Base-by-base conservation (phyloP, 2,888 invertebrate genomes). In the Clunio marinus region DNA sequence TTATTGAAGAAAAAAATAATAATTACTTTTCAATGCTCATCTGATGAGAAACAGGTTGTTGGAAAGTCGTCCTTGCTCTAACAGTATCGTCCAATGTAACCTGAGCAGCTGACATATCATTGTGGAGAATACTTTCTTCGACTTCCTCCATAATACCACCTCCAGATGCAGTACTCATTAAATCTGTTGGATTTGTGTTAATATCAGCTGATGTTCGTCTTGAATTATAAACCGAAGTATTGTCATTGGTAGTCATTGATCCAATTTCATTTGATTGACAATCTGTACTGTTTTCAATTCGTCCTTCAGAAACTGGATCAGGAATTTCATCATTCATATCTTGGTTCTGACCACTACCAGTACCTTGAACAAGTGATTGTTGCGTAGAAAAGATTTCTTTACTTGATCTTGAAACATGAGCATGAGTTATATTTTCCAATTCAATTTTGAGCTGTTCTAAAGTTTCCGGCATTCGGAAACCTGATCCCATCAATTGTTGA, bases 371-470 rank as follows among this genome's bases (percentile, higher is more conserved):
- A 67, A 76, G 75, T 69, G 77, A 75, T 3, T 76, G 76, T 69
- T 77, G 27, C 59, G 51, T 73, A 73, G n/a, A 65, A 28, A 27
- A 58, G 55, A 51, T 69, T 24, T 35, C 69, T 28, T 58, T 69
- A 2, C 13, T n/a, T 15, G 60, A 60, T 7, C 72, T 73, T 2
- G 71, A 69, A 2, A 79, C 81, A 73, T 82, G 81, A 2, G 81
- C 82, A 70, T 83, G 82, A 27, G 83, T 83, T 68, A 83, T 79
- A 70, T 83, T 83, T 71, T 83, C 83, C 37, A 83, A 74, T 69
- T 82, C 83, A 69, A 83, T 83, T 74, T 83, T 83, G 2, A 83
- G 74, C 71, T 83, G 83, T 70, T 83, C 83, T 41, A 83, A 73
- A 0, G 83, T 83, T 70, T 73, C 72, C 24, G 73, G 72, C 4